phyloP scores from a whole-genome alignment of 1,140 invertebrate species.

The Alviniconcha marisindica region DNA sequence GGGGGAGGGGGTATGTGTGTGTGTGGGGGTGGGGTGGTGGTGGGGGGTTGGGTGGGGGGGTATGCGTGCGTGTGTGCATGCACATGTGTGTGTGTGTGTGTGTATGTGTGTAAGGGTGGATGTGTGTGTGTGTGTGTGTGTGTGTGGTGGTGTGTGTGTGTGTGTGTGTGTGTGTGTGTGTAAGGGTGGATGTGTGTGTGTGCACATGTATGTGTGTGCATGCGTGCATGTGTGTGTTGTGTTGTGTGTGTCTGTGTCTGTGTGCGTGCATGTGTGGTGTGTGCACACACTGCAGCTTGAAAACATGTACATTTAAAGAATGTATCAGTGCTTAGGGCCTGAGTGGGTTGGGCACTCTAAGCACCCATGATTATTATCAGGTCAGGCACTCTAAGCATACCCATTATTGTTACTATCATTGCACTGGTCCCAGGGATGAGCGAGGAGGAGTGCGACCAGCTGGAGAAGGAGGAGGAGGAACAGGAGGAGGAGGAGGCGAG shows the following conservation, averaged over 20 bases:
- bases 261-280: too few species aligned
- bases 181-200: slow-evolving; percentile 14
- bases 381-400: too few species aligned
- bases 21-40: too few species aligned
- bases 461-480: slow-evolving; percentile 64
- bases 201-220: slow-evolving; percentile 1
- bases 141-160: background rate
- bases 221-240: background rate
- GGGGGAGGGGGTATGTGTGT: too few species aligned
- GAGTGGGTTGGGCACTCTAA: too few species aligned
- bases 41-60: background rate
- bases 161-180: background rate
- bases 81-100: too few species aligned
- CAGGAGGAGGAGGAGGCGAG: slow-evolving; percentile 67
- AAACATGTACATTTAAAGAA: too few species aligned
- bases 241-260: too few species aligned
- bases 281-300: too few species aligned
- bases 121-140: background rate
- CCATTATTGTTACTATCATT: too few species aligned
- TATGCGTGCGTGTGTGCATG: background rate
- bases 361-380: too few species aligned
- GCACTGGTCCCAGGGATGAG: slow-evolving; percentile 66
- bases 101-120: background rate
- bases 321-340: too few species aligned
- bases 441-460: slow-evolving; percentile 62